These are phyloP conservation scores for Caenorhabditis brenneri DNA, from an alignment of 1,140 invertebrate species.

Conservation along the genomic window DNA sequence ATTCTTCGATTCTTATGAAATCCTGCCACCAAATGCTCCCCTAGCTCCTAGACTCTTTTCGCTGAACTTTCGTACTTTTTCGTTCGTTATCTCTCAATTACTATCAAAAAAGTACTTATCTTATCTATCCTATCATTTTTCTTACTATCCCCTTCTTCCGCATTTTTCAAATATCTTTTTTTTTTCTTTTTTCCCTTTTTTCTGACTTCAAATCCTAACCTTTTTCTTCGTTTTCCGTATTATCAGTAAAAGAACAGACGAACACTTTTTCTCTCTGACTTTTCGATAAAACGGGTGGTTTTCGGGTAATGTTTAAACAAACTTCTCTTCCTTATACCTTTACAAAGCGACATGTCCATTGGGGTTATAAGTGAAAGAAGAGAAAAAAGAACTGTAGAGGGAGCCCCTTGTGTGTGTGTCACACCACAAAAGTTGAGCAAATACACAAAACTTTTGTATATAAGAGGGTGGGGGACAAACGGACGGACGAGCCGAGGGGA, in stretches of 20 bases:
- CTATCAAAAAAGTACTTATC: too few relatives aligned
- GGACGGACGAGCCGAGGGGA: too few relatives aligned
- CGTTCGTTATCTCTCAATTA: too few relatives aligned
- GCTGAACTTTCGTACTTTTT: too few relatives aligned
- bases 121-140: neutral
- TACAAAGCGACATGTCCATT: neutral
- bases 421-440: conserved; percentile 34
- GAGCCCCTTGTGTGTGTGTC: neutral
- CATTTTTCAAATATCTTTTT: neutral
- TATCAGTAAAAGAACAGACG: neutral
- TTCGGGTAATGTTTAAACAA: neutral
- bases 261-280: neutral
- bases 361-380: too few relatives aligned
- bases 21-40: too few relatives aligned
- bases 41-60: too few relatives aligned
- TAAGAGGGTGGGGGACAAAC: neutral
- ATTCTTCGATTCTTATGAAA: too few relatives aligned
- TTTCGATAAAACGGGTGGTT: too few relatives aligned
- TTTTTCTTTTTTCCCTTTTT: too few relatives aligned
- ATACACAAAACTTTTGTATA: conserved; percentile 1
- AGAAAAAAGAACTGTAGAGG: neutral
- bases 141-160: too few relatives aligned
- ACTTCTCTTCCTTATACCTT: neutral
- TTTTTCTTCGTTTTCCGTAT: neutral
- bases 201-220: too few relatives aligned